Base-by-base conservation (phyloP, 2,888 invertebrate species). In the Leptopilina myrica region DNA sequence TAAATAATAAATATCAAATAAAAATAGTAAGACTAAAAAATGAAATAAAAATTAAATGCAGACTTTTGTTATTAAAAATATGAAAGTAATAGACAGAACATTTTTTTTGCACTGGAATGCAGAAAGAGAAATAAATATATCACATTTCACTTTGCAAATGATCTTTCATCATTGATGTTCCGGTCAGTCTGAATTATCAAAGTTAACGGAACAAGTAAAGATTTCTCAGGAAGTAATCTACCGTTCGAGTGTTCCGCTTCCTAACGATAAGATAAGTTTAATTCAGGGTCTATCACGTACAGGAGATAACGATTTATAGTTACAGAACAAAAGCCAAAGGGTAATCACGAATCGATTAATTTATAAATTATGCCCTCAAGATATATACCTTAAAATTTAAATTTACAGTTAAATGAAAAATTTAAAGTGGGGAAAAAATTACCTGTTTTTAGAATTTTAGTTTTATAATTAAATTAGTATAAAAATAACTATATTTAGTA, bases 161-260 rank as follows among this genome's bases (percentile, higher is more conserved):
- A 77, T 77, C 77, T 73, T 73, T 73, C 73, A 73, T 73, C 49
- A 26, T 43, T 46, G 62, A 56, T 40, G 75, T 66, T 78, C 75
- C 81, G 78, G 81, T 83, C 82, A 78, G 84, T 86, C 85, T 77
- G 83, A 80, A 85, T 82, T 79, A 79, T 81, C 85, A 83, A 20
- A 86, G 87, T 85, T 88, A 88, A 88, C 89, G 87, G 88, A 87
- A 87, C 85, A 83, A 80, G 84, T 82, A 78, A 12, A 81, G 82
- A 85, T 83, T 84, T 85, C 82, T 82, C 82, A 82, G 75, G 78
- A 83, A 82, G 84, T 85, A 85, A 85, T 88, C 87, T 86, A 82
- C 83, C 85, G 84, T 86, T 87, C 76, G 65, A 77, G 56, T 64
- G 40, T 79, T 79, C 65, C 43, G 62, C 76, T 79, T 76, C 79